A percentile compares a stretch with the other conserved stretches of the same genome.
Conservation (phyloP, 2,888 invertebrate species). For the Panzeria rudis region DNA sequence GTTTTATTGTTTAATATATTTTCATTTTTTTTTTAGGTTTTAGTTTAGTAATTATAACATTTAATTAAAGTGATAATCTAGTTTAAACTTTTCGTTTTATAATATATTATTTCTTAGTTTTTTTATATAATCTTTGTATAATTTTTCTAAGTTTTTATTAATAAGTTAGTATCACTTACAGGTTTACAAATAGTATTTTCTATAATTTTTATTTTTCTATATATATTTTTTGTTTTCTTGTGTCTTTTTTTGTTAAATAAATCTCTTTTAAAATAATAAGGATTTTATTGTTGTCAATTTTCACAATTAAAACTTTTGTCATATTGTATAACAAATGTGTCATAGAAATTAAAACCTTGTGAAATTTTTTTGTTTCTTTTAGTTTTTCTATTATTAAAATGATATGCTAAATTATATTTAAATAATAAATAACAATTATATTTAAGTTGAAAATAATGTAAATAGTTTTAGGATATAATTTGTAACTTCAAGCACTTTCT, state of each 20-base stretch:
- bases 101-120: not conserved
- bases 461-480: not conserved
- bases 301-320: conserved; percentile 37
- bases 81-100: conserved; percentile 12
- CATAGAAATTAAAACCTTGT: conserved; percentile 16
- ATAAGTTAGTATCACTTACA: conserved; percentile 62
- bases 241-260: not conserved
- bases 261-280: not conserved
- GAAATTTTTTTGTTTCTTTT: not conserved
- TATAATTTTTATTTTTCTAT: not conserved
- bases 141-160: conserved; percentile 32
- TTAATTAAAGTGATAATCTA: conserved; percentile 42
- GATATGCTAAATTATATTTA: conserved; percentile 18
- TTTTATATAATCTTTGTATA: conserved; percentile 16
- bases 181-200: conserved; percentile 54
- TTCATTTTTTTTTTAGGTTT: conserved; percentile 12
- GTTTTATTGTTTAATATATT: not conserved
- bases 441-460: not conserved
- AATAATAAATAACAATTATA: not conserved
- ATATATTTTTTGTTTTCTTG: not conserved
- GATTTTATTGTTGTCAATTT: conserved; percentile 30
- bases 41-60: conserved; percentile 39
- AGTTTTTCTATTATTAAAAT: not conserved
- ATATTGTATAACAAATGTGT: conserved; percentile 39
- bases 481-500: not conserved